These are phyloP conservation scores for Bufo bufo DNA, from an alignment of 2,113 vertebrate genomes.

Conservation along the genomic window DNA sequence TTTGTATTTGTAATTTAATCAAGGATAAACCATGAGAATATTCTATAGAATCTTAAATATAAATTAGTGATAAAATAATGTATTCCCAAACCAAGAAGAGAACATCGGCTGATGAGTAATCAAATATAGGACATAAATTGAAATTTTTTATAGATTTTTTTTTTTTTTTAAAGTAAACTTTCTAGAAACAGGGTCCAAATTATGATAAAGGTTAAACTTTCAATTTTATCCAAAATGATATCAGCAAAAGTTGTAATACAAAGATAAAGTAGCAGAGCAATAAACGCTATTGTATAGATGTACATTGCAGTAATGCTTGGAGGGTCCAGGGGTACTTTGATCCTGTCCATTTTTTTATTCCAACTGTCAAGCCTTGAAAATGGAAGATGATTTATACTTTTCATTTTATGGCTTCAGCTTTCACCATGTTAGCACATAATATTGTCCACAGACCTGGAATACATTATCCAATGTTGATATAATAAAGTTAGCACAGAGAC, in stretches of 20 bases:
- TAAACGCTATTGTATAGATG: background rate
- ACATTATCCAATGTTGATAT: background rate
- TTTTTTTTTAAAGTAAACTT: background rate
- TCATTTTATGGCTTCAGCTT: background rate
- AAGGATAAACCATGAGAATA: too few relatives aligned
- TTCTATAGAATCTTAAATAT: too few relatives aligned
- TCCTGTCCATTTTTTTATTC: background rate
- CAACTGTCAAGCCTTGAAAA: background rate
- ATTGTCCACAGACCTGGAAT: background rate
- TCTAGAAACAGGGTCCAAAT: background rate
- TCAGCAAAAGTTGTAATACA: background rate
- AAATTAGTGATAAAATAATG: too few relatives aligned
- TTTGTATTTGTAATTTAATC: too few relatives aligned
- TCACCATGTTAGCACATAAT: conserved; percentile 5
- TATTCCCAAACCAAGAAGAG: background rate
- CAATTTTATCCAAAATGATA: background rate
- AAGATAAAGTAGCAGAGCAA: background rate
- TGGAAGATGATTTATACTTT: conserved; percentile 20
- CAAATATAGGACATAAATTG: too few relatives aligned
- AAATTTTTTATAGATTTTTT: too few relatives aligned
- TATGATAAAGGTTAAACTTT: background rate
- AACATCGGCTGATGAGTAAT: background rate
- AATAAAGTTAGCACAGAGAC: background rate
- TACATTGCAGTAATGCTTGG: background rate
- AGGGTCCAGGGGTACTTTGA: background rate